Evolutionary conservation across 2,113 vertebrate species (phyloP).

Genomic region (Genyomyrus donnyi): DNA sequence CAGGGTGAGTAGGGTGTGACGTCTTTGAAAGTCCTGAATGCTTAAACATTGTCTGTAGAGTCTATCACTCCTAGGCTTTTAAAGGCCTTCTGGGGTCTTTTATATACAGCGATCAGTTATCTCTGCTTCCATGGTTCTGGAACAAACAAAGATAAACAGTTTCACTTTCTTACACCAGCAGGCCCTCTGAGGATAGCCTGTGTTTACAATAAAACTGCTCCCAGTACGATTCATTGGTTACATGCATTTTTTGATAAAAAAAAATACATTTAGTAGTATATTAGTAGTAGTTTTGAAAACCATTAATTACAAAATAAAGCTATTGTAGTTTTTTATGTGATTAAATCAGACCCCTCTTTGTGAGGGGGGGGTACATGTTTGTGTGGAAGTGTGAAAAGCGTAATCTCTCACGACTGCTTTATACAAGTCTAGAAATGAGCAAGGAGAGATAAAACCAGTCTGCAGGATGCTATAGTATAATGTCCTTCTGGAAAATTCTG

Average conservation of each 20-base stretch:
- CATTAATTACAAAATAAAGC: neutral
- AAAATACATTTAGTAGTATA: neutral
- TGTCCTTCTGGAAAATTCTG: slow-evolving; percentile 6
- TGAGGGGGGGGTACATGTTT: neutral
- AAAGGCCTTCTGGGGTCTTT: neutral
- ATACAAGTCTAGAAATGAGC: slow-evolving; percentile 1
- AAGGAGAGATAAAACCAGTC: neutral
- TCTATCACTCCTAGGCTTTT: neutral
- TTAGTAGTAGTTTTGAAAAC: neutral
- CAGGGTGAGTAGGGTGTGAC: neutral
- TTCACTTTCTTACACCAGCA: neutral
- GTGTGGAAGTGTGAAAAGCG: slow-evolving; percentile 1
- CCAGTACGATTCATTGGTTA: neutral
- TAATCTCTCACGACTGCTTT: neutral
- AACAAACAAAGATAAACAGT: neutral
- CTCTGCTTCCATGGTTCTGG: slow-evolving; percentile 1
- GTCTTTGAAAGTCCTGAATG: neutral
- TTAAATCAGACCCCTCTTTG: neutral
- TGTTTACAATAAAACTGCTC: neutral
- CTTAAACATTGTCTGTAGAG: neutral
- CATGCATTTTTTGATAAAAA: neutral
- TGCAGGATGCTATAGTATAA: neutral
- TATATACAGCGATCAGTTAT: neutral
- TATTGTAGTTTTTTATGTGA: neutral
- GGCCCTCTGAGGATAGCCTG: neutral